phyloP scores from a whole-genome alignment of 2,113 vertebrate species.

The Corvus cornix region DNA sequence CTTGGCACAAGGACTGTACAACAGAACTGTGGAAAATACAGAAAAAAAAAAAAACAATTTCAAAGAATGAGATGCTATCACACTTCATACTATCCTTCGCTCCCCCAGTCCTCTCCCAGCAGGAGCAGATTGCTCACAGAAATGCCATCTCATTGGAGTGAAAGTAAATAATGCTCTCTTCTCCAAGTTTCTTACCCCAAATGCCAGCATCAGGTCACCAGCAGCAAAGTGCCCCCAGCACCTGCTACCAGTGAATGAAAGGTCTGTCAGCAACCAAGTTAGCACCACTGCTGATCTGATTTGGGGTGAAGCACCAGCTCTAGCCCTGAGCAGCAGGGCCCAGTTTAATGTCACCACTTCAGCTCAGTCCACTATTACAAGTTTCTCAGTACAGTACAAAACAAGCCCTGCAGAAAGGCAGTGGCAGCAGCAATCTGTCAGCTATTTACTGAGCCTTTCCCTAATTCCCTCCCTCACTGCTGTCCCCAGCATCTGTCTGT shows the following conservation, averaged over 20 bases:
- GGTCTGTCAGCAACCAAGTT: background rate
- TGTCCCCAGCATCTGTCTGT: background rate
- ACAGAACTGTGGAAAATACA: background rate
- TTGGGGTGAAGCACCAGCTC: background rate
- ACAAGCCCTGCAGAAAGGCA: conserved; percentile 31
- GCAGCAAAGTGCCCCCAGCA: background rate
- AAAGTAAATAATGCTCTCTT: background rate
- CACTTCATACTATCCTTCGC: background rate
- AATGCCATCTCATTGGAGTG: conserved; percentile 13
- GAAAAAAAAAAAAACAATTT: background rate
- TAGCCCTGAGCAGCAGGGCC: background rate
- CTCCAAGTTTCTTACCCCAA: background rate
- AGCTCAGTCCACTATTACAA: background rate
- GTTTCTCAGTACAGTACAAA: background rate
- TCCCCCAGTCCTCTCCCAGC: background rate
- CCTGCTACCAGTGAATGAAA: background rate
- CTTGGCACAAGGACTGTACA: accelerated
- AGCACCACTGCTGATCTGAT: background rate
- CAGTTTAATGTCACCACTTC: conserved; percentile 19
- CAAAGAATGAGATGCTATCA: background rate
- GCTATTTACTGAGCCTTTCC: conserved; percentile 9
- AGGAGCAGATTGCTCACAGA: background rate
- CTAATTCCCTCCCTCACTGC: background rate
- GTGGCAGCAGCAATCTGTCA: conserved; percentile 36
- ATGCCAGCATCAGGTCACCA: background rate